Evolutionary conservation across 1,140 invertebrate species (phyloP), one percentile per base, ranked within the genome.

Genomic region (Harpegnathos saltator): DNA sequence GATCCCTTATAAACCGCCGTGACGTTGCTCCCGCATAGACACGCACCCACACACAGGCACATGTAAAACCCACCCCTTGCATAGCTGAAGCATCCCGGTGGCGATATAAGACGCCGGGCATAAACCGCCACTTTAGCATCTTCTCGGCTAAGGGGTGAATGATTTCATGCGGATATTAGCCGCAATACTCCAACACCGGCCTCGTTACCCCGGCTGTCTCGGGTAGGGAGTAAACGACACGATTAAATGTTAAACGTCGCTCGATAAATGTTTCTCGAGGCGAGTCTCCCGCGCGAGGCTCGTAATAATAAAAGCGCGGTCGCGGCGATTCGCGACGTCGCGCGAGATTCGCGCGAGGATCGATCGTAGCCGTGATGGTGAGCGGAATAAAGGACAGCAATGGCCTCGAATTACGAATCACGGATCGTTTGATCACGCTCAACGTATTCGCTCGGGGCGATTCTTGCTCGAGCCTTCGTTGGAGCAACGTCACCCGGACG

Each of bases 91-190:
- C 61, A 26, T 19, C 44, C 50, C 48, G 22, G 44, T 3, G 29
- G 24, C 24, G 38, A 11, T 26, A 62, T 61, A 75, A 69, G 54
- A 73, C 61, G 52, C n/a, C 69, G 38, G 50, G 58, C 63, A 52
- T 84, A 85, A 85, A 85, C 71, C 50, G 62, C 26, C 48, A 29
- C 62, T 65, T 77, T 85, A 83, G 33, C 69, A 74, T 85, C 80
- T 80, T 33, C 77, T 56, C 56, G 15, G 59, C 54, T 15, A 81
- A 72, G 38, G 65, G 26, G 24, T 84, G 66, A 71, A 81, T 84
- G 54, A 85, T 84, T 72, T 83, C 61, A n/a, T 52, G 33, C 62
- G 66, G 65, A 68, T 65, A 84, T 81, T 84, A 69, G 65, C 54
- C 56, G 65, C 74, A 71, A 84, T 61, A 81, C 59, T 62, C 75